Conservation (phyloP, 2,888 invertebrate genomes). For the Orthonevra nobilis region DNA sequence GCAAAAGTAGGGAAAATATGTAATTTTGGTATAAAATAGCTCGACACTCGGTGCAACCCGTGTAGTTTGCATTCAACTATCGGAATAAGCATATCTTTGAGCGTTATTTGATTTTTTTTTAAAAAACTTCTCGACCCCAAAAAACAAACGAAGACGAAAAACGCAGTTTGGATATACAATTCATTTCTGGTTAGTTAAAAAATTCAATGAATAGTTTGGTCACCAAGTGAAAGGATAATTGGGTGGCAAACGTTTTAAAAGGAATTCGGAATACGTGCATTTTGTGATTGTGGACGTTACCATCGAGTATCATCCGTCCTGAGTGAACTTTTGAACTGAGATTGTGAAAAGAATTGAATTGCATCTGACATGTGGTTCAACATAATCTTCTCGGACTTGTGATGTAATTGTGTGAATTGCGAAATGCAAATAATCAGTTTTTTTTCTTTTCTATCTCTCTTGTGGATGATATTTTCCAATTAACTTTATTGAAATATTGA, state of each 20-base stretch:
- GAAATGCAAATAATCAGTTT: not conserved
- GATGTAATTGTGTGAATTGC: conserved; percentile 8
- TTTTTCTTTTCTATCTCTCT: no score
- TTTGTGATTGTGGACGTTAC: not conserved
- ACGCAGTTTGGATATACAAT: conserved; percentile 28
- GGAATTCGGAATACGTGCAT: conserved; percentile 13
- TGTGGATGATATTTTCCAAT: no score
- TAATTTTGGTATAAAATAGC: conserved; percentile 78
- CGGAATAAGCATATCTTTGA: conserved; percentile 60
- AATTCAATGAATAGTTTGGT: not conserved
- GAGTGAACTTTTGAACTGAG: not conserved
- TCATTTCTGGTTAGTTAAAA: conserved; percentile 38
- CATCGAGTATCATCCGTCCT: not conserved
- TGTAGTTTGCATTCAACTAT: conserved; percentile 77
- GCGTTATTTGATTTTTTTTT: conserved; percentile 19
- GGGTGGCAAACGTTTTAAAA: not conserved
- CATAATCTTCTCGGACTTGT: not conserved
- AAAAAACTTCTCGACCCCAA: no score
- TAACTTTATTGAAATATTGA: conserved; percentile 10
- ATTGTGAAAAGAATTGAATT: conserved; percentile 18
- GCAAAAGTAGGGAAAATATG: conserved; percentile 66
- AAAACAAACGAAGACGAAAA: conserved; percentile 22
- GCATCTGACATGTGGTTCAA: not conserved
- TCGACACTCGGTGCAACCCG: conserved; percentile 74
- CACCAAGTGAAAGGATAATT: conserved; percentile 22